Evolutionary conservation across 2,797 vertebrate species (phyloP).

Genomic region (Babyrousa celebensis): DNA sequence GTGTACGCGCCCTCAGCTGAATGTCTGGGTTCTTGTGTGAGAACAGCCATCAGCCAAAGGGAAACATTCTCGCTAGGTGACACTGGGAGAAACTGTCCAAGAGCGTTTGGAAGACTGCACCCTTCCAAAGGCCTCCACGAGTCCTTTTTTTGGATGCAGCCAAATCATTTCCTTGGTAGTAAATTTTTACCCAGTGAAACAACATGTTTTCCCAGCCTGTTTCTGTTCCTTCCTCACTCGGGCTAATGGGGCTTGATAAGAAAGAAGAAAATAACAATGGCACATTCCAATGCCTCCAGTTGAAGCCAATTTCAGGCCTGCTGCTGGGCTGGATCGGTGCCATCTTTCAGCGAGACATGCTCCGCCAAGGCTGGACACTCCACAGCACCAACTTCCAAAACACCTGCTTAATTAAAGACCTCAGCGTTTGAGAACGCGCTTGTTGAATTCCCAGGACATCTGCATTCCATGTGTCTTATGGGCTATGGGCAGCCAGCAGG

Average conservation of each 20-base stretch:
- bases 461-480: conserved; percentile 89
- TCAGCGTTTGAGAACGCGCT: conserved; percentile 83
- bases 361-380: conserved; percentile 85
- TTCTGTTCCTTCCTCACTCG: conserved; percentile 87
- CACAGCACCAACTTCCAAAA: conserved; percentile 90
- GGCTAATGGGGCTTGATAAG: conserved; percentile 92
- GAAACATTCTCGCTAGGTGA: conserved; percentile 85
- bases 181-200: conserved; percentile 96
- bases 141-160: conserved; percentile 94
- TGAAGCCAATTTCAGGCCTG: conserved; percentile 90
- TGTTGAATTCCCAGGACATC: conserved; percentile 87
- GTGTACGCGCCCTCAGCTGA: not conserved
- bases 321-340: conserved; percentile 87
- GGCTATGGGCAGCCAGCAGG: conserved; percentile 59
- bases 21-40: conserved; percentile 77
- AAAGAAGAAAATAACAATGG: conserved; percentile 90
- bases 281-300: conserved; percentile 88
- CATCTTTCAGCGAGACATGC: conserved; percentile 85
- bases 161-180: conserved; percentile 91
- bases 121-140: conserved; percentile 79
- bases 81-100: conserved; percentile 81
- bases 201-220: conserved; percentile 91
- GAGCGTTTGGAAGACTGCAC: conserved; percentile 80
- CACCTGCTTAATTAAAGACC: conserved; percentile 95
- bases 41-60: conserved; percentile 81